Evolutionary conservation across 2,797 vertebrate species (phyloP), one percentile per base, ranked within the genome.

Genomic region (Tympanoctomys barrerae): DNA sequence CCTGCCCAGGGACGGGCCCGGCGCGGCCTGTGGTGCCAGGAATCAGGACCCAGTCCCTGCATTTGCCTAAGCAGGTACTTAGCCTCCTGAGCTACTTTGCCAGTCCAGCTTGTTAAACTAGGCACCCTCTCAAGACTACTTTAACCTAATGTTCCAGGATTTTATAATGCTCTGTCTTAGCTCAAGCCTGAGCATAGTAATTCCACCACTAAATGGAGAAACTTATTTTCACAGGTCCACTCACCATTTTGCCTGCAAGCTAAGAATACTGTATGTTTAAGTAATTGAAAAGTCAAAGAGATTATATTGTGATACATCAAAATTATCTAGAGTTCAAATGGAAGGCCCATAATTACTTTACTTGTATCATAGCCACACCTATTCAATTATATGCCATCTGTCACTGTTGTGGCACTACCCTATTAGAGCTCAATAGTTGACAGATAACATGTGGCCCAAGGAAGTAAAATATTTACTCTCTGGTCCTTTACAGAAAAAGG

Each of bases 221-320:
- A 61, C 26, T 36, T 39, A 46, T 36, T 85, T 16, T 4, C 24
- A 22, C 8, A n/a, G 52, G 78, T 64, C 24, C 16, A 22, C 57
- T n/a, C 1, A 80, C 54, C 77, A 33, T 31, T 49, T 49, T 91
- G 31, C 71, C n/a, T 66, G 10, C 79, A 86, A 91, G 26, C 59
- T 87, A 80, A 85, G 82, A 68, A 88, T 68, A 21, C 36, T 90
- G 78, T 1, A n/a, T 87, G 81, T 92, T 77, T 18, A 82, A 94
- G 64, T 80, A 59, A 39, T 26, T 81, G 61, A 59, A 93, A 86
- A 70, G n/a, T 90, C 42, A 49, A 82, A 86, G 75, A 54, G 52
- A 94, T 83, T 42, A 54, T 70, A 83, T 92, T 83, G 52, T 11
- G 54, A 80, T 31, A 90, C n/a, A 85, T 62, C 49, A 26, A 49